Evolutionary conservation across 1,140 invertebrate genomes (phyloP), one percentile per base, ranked within the genome.

Genomic region (Lordiphosa mommai): DNA sequence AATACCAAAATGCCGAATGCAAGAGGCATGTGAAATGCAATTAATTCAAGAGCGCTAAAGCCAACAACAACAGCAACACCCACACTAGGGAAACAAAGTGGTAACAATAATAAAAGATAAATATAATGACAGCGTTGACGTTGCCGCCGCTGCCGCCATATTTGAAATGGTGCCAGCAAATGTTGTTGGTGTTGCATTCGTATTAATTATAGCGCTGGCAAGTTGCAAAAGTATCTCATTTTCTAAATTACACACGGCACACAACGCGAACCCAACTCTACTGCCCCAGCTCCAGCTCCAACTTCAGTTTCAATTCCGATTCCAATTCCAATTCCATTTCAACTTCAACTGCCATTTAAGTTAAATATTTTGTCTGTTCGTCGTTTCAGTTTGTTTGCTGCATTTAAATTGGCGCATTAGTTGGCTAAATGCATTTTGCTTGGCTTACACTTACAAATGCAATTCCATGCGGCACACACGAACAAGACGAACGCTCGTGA

Each of bases 151-250:
- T 46, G 66, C 76, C 41, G 71, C 76, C 76, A 82, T 80, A 71
- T 72, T 80, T 82, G 71, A 80, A 67, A 66, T 61, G 53, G 53
- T 74, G 74, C 76, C 74, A 74, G 43, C 61, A 49, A 74, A 61
- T 51, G 41, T 37, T 41, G 55, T 17, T 61, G 65, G 56, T 72
- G 50, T 53, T 48, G 74, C 57, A 61, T 60, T 79, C 57, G 58
- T 59, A 76, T 80, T 80, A 80, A 80, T 80, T 80, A 82, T 68
- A 80, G 61, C 63, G 49, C 52, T 58, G 60, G 57, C 74, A 61
- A 73, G 65, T 67, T 65, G 73, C 76, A 82, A 80, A 76, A 80
- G 76, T 80, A 80, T 82, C 76, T 80, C 71, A 80, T 80, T 82
- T 80, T 67, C 37, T 38, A 80, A 80, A 80, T 80, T 80, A 70